Percentiles rank a stretch among this genome's conserved stretches.
Conservation (phyloP, 2,113 vertebrate genomes). For the Malaclemys terrapin region DNA sequence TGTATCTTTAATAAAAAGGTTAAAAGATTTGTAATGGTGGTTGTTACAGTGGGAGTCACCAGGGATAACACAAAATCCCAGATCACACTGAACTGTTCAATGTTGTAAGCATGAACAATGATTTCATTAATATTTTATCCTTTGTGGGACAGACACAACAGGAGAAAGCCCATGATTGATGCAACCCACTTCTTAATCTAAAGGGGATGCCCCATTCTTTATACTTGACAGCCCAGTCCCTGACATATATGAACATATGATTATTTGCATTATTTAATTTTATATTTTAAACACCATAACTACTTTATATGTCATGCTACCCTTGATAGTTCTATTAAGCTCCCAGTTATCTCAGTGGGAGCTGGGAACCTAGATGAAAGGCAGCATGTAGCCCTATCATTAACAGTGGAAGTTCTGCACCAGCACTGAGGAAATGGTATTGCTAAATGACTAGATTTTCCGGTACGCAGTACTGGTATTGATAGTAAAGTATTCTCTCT, state of each 20-base stretch:
- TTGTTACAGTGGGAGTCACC: not conserved
- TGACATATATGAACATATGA: not conserved
- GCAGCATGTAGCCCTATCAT: not conserved
- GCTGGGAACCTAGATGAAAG: not conserved
- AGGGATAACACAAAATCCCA: too few species aligned
- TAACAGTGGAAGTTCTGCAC: not conserved
- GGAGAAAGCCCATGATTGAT: not conserved
- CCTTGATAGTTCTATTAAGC: not conserved
- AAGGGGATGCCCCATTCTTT: not conserved
- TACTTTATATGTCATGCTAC: not conserved
- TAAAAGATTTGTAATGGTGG: not conserved
- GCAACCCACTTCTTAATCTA: not conserved
- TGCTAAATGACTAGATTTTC: rapidly evolving
- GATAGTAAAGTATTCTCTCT: not conserved
- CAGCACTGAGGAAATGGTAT: not conserved
- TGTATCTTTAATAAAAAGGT: not conserved
- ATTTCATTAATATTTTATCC: not conserved
- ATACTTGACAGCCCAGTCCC: too few species aligned
- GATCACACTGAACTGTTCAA: not conserved
- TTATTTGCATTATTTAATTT: conserved; percentile 45
- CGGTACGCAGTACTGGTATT: not conserved
- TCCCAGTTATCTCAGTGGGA: not conserved
- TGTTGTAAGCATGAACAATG: not conserved
- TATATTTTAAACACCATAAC: conserved; percentile 23
- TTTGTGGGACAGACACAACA: not conserved